Evolutionary conservation across 2,113 vertebrate species (phyloP), one percentile per base, ranked within the genome.

Genomic region (Phrynosoma blainvillii): DNA sequence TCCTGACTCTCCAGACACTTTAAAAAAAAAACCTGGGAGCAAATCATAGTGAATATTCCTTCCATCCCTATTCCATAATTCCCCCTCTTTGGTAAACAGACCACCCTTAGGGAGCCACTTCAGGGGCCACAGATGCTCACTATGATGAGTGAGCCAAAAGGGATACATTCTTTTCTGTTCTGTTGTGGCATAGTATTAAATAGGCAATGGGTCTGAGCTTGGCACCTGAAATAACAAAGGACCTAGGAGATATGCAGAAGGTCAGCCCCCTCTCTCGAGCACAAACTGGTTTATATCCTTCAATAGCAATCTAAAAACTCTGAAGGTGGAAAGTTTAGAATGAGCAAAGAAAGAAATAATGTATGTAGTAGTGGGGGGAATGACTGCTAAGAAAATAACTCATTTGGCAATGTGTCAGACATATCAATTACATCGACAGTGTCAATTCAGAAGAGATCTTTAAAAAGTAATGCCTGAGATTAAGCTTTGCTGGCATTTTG

Each of bases 381-480:
- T 93, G 86, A 85, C 82, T 91, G 88, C 78, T 87, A 87, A 92
- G 90, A 92, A 93, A 89, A 92, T 89, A 86, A 93, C 94, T 68
- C 42, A 0, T 92, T 93, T 95, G 94, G 93, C 85, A 92, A 32
- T 11, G 23, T 92, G 88, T 94, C 93, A 95, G 91, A 91, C 90
- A 74, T 89, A 93, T 84, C 89, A 94, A 90, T 89, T 90, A 89
- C 68, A 74, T 40, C 21, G 36, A 42, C 78, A 81, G 54, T 74
- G 52, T 40, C 79, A 59, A 25, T 88, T 92, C 91, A 89, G 88
- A 88, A 86, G 88, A 90, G 89, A 91, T 90, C 92, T 93, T 93
- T 74, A 91, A 91, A 91, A 92, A 94, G 92, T 93, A 94, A 94
- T 92, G 93, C 82, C 42, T 56, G 47, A 32, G 47, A 74, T 36